Conservation (phyloP, 2,797 vertebrate species). For the Lophotriccus pileatus region DNA sequence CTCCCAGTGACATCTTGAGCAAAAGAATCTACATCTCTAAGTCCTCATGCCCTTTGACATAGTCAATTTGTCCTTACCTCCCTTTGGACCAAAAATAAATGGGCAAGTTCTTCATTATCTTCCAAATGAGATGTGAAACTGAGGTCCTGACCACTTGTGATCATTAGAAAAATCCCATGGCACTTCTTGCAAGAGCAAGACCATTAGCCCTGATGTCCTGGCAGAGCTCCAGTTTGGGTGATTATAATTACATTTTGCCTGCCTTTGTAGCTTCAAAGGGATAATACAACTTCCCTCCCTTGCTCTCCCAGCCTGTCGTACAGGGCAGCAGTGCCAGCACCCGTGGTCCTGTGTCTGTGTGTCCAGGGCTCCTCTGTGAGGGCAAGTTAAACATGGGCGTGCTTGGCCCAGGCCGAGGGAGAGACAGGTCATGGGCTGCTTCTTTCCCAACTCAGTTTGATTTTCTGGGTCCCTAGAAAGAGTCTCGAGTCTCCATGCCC, state of each 20-base stretch:
- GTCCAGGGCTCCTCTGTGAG: background rate
- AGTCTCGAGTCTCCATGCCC: rapidly evolving
- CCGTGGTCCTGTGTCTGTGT: rapidly evolving
- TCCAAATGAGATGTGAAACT: constrained; percentile 68
- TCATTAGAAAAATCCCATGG: constrained; percentile 64
- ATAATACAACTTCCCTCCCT: background rate
- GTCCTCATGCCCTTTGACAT: constrained; percentile 28
- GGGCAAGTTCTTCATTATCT: constrained; percentile 65
- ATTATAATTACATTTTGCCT: constrained; percentile 54
- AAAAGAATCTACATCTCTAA: background rate
- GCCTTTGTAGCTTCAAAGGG: constrained; percentile 18
- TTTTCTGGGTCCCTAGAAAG: background rate
- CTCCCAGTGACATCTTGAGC: background rate
- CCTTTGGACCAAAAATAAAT: constrained; percentile 58
- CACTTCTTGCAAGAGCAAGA: constrained; percentile 44
- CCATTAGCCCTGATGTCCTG: constrained; percentile 60
- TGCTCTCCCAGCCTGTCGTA: background rate
- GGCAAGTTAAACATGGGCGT: rapidly evolving
- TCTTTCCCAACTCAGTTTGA: background rate
- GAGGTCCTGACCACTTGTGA: constrained; percentile 63
- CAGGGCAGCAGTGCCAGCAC: background rate
- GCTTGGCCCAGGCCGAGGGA: background rate
- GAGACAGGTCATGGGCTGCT: background rate
- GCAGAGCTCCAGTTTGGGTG: constrained; percentile 50
- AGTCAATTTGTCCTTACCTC: constrained; percentile 53